These are phyloP conservation scores for Engystomops pustulosus DNA, from an alignment of 2,113 vertebrate genomes.

Conservation along the genomic window DNA sequence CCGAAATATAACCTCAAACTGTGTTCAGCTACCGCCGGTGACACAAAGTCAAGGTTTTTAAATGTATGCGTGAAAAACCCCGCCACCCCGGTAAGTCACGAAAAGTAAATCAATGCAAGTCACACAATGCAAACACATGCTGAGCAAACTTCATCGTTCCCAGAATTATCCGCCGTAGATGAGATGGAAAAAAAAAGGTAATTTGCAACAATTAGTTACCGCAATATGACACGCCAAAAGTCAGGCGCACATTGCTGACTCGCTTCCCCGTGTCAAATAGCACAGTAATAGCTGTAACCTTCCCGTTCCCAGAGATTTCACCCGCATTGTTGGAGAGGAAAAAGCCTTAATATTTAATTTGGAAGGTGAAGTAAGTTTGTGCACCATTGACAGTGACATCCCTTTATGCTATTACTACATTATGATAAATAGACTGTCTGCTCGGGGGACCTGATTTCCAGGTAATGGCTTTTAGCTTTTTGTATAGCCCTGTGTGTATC, in stretches of 20 bases:
- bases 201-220: conserved; percentile 44
- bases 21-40: neutral
- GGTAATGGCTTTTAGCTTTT: neutral
- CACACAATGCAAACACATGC: conserved; percentile 30
- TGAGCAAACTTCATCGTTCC: neutral
- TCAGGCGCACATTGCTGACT: conserved; percentile 22
- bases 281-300: conserved; percentile 22
- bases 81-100: neutral
- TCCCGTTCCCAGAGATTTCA: neutral
- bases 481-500: neutral
- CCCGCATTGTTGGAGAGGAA: neutral
- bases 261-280: conserved; percentile 28
- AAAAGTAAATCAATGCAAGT: conserved; percentile 36
- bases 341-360: conserved; percentile 4
- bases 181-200: conserved; percentile 45
- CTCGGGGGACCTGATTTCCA: neutral
- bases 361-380: conserved; percentile 2
- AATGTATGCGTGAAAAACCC: neutral
- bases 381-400: neutral
- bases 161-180: conserved; percentile 22
- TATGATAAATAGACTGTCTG: neutral
- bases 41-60: conserved; percentile 25
- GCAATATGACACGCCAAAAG: conserved; percentile 39
- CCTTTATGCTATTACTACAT: neutral
- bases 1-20: conserved; percentile 24